Conservation (phyloP, 1,140 invertebrate genomes). For the Trachymyrmex cornetzi region DNA sequence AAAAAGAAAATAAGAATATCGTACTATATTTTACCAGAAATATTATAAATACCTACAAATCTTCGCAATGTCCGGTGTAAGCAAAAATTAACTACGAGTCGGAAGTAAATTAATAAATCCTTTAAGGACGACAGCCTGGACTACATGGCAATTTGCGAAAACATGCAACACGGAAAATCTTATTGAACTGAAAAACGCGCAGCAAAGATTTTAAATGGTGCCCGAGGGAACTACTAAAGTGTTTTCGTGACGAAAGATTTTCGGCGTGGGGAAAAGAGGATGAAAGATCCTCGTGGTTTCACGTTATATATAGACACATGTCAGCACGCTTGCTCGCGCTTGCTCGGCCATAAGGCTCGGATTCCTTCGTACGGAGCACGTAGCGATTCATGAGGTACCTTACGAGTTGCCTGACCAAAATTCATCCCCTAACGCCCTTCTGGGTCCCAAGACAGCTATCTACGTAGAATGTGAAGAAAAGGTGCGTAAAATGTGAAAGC, state of each 20-base stretch:
- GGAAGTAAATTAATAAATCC: slow-evolving; percentile 41
- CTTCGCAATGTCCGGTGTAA: not conserved
- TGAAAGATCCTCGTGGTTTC: slow-evolving; percentile 30
- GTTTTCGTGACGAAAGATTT: slow-evolving; percentile 76
- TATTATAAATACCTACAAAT: not conserved
- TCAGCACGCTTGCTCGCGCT: slow-evolving; percentile 42
- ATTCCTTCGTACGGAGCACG: slow-evolving; percentile 61
- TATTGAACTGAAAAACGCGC: not conserved
- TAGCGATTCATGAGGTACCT: slow-evolving; percentile 76
- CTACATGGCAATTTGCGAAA: slow-evolving; percentile 59
- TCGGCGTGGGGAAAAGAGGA: slow-evolving; percentile 41
- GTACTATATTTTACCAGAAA: not conserved
- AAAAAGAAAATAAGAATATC: not conserved
- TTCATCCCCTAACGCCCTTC: slow-evolving; percentile 71
- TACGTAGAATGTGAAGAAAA: slow-evolving; percentile 53
- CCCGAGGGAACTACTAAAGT: slow-evolving; percentile 73
- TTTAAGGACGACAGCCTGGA: not conserved
- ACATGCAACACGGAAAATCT: slow-evolving; percentile 42
- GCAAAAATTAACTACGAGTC: slow-evolving; percentile 34
- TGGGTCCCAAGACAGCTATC: slow-evolving; percentile 68
- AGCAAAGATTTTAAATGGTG: slow-evolving; percentile 37
- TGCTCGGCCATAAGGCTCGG: slow-evolving; percentile 25
- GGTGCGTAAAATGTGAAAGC: slow-evolving; percentile 50
- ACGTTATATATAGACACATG: slow-evolving; percentile 47
- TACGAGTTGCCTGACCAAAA: slow-evolving; percentile 76